Conservation (phyloP, 2,113 vertebrate species). For the Anoura caudifer region DNA sequence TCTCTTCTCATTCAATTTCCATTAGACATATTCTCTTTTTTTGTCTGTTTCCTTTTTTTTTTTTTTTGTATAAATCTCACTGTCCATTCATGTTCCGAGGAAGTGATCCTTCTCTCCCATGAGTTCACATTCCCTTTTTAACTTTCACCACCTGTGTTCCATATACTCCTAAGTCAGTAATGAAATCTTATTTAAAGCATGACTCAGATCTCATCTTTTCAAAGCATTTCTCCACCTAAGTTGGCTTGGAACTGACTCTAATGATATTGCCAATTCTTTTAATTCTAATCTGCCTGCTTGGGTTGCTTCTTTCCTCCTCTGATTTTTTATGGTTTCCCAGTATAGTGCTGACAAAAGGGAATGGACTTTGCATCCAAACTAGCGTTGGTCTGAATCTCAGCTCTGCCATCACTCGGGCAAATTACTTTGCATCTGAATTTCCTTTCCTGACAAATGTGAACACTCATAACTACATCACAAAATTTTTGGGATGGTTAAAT, state of each 20-base stretch:
- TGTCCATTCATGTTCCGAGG: neutral
- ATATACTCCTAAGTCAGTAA: neutral
- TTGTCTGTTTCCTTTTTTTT: neutral
- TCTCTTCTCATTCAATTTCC: neutral
- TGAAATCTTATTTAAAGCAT: neutral
- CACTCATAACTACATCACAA: neutral
- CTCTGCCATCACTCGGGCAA: neutral
- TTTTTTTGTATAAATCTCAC: neutral
- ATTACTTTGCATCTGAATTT: neutral
- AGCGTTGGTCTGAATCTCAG: neutral
- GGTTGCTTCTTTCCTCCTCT: neutral
- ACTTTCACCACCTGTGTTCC: neutral
- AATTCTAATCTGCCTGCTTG: neutral
- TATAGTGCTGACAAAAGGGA: neutral
- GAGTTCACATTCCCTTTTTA: neutral
- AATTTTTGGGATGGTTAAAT: neutral
- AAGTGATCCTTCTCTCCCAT: neutral
- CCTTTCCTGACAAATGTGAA: neutral
- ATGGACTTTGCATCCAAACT: neutral
- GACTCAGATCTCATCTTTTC: neutral
- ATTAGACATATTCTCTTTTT: rapidly evolving
- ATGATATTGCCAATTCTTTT: neutral
- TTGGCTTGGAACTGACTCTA: neutral
- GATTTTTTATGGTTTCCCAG: neutral
- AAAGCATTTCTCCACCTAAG: neutral